Evolutionary conservation across 2,888 invertebrate species (phyloP).

Genomic region (Cryptus armator): DNA sequence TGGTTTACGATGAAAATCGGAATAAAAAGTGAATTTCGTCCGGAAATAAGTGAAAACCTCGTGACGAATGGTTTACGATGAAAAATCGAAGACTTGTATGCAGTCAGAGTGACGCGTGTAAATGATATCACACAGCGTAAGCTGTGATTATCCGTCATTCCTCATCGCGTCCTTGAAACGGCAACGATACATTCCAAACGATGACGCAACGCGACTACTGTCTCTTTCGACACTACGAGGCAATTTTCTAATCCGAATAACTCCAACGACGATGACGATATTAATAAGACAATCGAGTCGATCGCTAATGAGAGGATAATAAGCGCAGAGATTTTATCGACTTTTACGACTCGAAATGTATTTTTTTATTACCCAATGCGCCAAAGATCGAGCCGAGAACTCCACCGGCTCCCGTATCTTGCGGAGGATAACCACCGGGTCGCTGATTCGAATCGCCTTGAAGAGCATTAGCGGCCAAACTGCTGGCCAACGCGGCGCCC

Average conservation of each 20-base stretch:
- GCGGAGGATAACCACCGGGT: slow-evolving; percentile 78
- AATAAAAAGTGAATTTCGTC: too few species aligned
- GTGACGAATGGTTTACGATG: neutral
- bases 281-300: neutral
- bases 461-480: slow-evolving; percentile 80
- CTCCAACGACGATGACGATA: neutral
- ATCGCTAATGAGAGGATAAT: slow-evolving; percentile 19
- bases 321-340: slow-evolving; percentile 31
- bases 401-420: slow-evolving; percentile 75
- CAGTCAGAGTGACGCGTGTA: neutral
- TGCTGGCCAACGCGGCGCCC: slow-evolving; percentile 82
- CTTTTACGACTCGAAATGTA: neutral
- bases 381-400: slow-evolving; percentile 82
- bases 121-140: slow-evolving; percentile 35
- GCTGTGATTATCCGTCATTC: slow-evolving; percentile 18
- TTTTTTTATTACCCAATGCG: slow-evolving; percentile 78
- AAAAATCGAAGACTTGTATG: neutral
- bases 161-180: slow-evolving; percentile 46
- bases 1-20: too few species aligned
- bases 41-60: neutral
- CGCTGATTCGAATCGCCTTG: slow-evolving; percentile 74
- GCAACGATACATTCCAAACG: slow-evolving; percentile 40
- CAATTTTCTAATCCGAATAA: slow-evolving; percentile 57
- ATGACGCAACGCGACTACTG: slow-evolving; percentile 50
- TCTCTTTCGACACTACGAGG: slow-evolving; percentile 33